These are phyloP conservation scores for Asarcornis scutulata DNA, from an alignment of 2,113 vertebrate genomes.

Conservation along the genomic window DNA sequence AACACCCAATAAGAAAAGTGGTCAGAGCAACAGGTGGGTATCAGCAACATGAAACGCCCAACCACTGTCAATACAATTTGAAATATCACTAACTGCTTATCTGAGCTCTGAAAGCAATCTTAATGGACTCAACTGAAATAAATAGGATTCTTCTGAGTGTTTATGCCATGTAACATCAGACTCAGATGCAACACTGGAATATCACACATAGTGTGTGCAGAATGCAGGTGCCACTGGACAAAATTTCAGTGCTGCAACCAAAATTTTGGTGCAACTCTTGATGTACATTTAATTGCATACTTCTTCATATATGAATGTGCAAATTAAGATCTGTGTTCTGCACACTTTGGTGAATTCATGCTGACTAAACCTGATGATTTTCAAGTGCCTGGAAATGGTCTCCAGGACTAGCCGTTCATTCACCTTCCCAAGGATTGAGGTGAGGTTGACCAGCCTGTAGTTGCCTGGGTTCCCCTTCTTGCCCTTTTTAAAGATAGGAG, in stretches of 20 bases:
- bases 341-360: not conserved
- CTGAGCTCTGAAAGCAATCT: not conserved
- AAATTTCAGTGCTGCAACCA: not conserved
- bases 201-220: not conserved
- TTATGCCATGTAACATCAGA: not conserved
- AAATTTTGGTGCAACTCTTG: not conserved
- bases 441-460: no score
- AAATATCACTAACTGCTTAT: not conserved
- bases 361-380: no score
- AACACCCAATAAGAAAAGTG: rapidly evolving
- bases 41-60: not conserved
- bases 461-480: no score
- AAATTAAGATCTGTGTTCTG: not conserved
- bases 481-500: no score
- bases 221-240: not conserved
- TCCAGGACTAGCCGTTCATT: no score
- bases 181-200: not conserved
- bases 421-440: no score
- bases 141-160: not conserved
- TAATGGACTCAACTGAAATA: not conserved
- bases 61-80: not conserved
- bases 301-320: not conserved
- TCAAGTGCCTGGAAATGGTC: no score
- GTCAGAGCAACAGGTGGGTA: not conserved
- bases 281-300: not conserved